Conservation (phyloP, 2,113 vertebrate species). For the Chaetura pelagica region DNA sequence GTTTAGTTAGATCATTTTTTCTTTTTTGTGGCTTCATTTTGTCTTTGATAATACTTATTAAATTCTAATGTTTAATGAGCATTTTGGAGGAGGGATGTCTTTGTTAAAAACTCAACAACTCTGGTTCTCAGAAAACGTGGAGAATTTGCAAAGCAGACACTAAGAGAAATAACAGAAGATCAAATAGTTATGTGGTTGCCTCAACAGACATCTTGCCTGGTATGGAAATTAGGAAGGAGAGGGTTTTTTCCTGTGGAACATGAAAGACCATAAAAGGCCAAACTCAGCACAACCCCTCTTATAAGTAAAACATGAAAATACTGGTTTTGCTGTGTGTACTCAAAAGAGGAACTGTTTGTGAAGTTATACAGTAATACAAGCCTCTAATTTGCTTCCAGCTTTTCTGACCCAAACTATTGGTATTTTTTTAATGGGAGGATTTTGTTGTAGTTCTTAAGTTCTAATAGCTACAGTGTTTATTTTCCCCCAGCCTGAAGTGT, state of each 20-base stretch:
- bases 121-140: not conserved
- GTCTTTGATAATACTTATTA: not conserved
- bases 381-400: not conserved
- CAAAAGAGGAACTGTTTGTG: not conserved
- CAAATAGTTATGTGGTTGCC: not conserved
- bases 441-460: not conserved
- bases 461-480: not conserved
- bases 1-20: not conserved
- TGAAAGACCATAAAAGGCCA: conserved; percentile 17
- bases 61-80: not conserved
- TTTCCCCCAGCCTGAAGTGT: not conserved
- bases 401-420: not conserved
- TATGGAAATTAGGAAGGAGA: not conserved
- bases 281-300: not conserved
- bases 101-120: not conserved
- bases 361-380: not conserved
- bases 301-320: not conserved
- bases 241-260: not conserved
- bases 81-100: not conserved
- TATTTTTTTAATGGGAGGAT: not conserved
- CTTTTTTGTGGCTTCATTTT: not conserved
- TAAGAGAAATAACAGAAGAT: not conserved
- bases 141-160: not conserved
- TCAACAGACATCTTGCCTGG: not conserved
- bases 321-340: not conserved